These are phyloP conservation scores for Conchocele bisecta DNA, from an alignment of 2,888 invertebrate species.

Conservation along the genomic window DNA sequence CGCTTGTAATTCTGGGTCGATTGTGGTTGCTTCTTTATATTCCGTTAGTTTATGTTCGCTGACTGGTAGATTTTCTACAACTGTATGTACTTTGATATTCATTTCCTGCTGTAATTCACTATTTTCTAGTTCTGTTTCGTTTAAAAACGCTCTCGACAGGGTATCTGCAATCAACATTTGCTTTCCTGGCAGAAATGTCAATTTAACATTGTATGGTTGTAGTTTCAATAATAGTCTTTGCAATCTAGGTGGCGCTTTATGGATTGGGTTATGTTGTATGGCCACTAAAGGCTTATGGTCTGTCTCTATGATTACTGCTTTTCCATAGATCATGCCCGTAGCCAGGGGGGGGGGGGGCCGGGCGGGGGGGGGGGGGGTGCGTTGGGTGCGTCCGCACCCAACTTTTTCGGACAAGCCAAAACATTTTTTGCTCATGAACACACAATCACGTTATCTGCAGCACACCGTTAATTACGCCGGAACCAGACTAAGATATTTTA, in stretches of 20 bases:
- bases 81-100: slow-evolving; percentile 14
- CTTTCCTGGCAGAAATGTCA: slow-evolving; percentile 43
- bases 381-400: no score
- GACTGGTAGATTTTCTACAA: slow-evolving; percentile 6
- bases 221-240: slow-evolving; percentile 52
- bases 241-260: slow-evolving; percentile 41
- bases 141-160: slow-evolving; percentile 39
- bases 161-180: slow-evolving; percentile 50
- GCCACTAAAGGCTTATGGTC: slow-evolving; percentile 56
- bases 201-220: slow-evolving; percentile 31
- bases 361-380: no score
- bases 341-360: no score
- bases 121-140: background rate
- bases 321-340: no score
- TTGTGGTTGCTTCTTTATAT: background rate
- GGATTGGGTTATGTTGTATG: slow-evolving; percentile 44
- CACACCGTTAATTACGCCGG: no score
- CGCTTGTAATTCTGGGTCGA: background rate
- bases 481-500: no score
- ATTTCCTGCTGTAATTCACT: slow-evolving; percentile 15
- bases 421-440: no score
- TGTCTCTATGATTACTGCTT: slow-evolving; percentile 23
- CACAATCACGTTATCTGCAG: no score
- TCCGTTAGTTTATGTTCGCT: slow-evolving; percentile 3
- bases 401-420: no score